Conservation (phyloP, 2,113 vertebrate genomes). For the Pedionomus torquatus region DNA sequence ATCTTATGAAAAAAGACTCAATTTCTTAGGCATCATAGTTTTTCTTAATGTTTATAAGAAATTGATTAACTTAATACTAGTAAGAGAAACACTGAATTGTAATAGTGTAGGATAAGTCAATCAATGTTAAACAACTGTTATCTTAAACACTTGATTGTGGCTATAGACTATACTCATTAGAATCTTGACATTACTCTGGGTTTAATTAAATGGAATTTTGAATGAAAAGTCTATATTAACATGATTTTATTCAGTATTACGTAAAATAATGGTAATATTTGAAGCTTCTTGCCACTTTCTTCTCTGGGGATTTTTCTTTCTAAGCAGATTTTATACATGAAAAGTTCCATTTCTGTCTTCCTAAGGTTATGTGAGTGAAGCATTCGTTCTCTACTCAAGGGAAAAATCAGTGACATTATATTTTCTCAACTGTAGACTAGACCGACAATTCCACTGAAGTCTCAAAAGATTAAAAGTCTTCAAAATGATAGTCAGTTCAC, state of each 20-base stretch:
- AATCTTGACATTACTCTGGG: constrained; percentile 5
- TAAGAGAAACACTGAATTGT: background rate
- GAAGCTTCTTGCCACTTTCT: background rate
- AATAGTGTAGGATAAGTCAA: background rate
- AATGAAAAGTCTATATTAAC: background rate
- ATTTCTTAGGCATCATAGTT: background rate
- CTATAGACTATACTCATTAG: background rate
- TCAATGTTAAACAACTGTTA: background rate
- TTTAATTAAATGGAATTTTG: constrained; percentile 32
- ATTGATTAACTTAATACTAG: background rate
- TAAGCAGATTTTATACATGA: background rate
- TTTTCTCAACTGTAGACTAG: background rate
- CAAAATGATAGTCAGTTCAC: background rate
- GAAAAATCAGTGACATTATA: background rate
- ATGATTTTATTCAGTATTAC: background rate
- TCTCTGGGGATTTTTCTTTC: background rate
- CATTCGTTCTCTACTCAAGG: background rate
- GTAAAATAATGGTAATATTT: constrained; percentile 15
- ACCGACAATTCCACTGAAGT: background rate
- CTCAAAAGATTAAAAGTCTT: background rate
- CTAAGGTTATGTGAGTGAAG: background rate
- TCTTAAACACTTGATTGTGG: background rate
- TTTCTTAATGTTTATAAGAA: background rate
- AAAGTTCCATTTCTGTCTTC: background rate
- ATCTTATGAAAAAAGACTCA: background rate